phyloP scores from a whole-genome alignment of 1,140 invertebrate genomes.

The Rhagoletis zephyria region DNA sequence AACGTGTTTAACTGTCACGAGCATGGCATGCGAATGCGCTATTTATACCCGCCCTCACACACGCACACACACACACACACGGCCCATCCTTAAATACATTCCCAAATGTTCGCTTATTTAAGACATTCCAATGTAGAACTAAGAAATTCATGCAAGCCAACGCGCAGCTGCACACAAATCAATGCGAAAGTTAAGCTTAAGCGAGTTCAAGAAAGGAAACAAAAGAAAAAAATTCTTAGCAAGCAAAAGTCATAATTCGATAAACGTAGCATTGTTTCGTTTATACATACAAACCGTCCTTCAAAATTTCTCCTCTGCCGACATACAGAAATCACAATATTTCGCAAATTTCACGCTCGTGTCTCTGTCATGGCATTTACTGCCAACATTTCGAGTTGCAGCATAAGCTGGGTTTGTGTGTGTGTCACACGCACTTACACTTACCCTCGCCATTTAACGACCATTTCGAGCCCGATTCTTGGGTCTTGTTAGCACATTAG shows the following conservation, averaged over 20 bases:
- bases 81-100: neutral
- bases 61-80: conserved; percentile 1
- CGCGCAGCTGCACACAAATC: neutral
- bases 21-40: neutral
- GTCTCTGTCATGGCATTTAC: neutral
- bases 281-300: neutral
- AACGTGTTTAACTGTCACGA: conserved; percentile 20
- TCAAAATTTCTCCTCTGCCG: neutral
- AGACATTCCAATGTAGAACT: neutral
- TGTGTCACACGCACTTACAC: neutral
- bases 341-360: neutral
- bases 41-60: neutral
- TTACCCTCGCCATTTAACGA: neutral
- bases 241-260: neutral
- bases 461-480: neutral
- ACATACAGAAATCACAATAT: neutral
- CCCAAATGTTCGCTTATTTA: neutral
- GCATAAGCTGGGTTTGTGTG: too few relatives aligned
- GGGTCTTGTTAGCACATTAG: neutral
- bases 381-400: neutral
- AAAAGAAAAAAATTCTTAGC: neutral
- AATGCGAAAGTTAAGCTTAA: neutral
- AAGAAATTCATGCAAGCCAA: neutral
- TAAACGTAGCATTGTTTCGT: neutral
- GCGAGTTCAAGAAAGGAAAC: neutral